Base-by-base conservation (phyloP, 53 echinoderm and acorn worm species). In the Holothuria leucospilota region DNA sequence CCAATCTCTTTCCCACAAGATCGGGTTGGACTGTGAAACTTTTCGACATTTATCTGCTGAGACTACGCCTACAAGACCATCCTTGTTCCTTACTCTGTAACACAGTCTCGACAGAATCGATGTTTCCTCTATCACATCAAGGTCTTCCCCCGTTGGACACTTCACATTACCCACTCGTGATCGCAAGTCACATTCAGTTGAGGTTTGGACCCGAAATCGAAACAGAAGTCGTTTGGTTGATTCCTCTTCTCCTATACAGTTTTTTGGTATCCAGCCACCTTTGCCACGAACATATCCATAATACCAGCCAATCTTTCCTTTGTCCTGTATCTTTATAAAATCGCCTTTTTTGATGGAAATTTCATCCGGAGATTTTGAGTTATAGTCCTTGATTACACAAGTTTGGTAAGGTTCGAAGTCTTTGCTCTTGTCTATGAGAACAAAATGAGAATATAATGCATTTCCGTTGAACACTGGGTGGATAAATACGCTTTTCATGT, bases 1-100 rank as follows among this genome's bases (percentile, higher is more conserved):
- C 80, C 80, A 80, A 21, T 59, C 80, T 38, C 80, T 59, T 10
- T 80, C 80, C 56, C 28, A 80, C 4, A 80, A 58, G 18, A 80
- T 80, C 4, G 80, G 18, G 27, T 59, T 34, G 52, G 25, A 13
- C 59, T 59, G 29, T 1, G 29, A 29, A 2, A 80, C 12, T 34
- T 34, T 58, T 38, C 20, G 27, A 59, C 59, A 80, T 12, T 80
- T 61, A 6, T 24, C 14, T 13, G 29, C 26, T 39, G 20, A n/a
- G 59, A 61, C 28, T 6, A 80, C 38, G 6, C 80, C 80, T 15
- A 80, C 59, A 21, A 80, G 15, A 4, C 80, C 80, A 20, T 80
- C 60, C 39, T 39, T 59, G 61, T 80, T 59, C 30, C 80, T 29
- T 1, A 38, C 80, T 56, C 80, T 59, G 62, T 80, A 80, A 20